These are phyloP conservation scores for Erannis defoliaria DNA, from an alignment of 2,888 invertebrate species.

Conservation along the genomic window DNA sequence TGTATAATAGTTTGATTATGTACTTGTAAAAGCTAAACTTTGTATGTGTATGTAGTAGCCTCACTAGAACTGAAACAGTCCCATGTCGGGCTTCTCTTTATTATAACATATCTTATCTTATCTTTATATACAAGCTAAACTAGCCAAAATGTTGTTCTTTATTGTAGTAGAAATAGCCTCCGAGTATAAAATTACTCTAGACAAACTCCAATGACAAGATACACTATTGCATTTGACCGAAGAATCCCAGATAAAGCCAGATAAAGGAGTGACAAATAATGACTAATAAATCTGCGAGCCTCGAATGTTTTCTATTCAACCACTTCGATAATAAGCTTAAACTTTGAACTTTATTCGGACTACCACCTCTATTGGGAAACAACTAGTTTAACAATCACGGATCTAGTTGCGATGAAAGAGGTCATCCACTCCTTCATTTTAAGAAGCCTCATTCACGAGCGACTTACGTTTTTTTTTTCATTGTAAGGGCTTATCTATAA, in stretches of 20 bases:
- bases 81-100: no score
- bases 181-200: no score
- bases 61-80: no score
- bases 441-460: neutral
- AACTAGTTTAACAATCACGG: neutral
- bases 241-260: conserved; percentile 1
- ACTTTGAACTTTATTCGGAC: conserved; percentile 19
- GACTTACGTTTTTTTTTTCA: neutral
- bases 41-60: no score
- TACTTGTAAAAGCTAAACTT: no score
- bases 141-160: no score
- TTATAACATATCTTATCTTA: no score
- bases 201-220: neutral
- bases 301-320: conserved; percentile 1
- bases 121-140: no score
- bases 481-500: no score
- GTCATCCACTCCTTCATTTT: neutral
- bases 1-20: no score
- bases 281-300: conserved; percentile 2
- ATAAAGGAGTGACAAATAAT: conserved; percentile 13
- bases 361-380: conserved; percentile 13
- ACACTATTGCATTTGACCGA: neutral
- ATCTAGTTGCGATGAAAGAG: conserved; percentile 1
- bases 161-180: neutral
- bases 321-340: conserved; percentile 14